Base-by-base conservation (phyloP, 2,797 vertebrate species). In the Onychomys leucogaster region DNA sequence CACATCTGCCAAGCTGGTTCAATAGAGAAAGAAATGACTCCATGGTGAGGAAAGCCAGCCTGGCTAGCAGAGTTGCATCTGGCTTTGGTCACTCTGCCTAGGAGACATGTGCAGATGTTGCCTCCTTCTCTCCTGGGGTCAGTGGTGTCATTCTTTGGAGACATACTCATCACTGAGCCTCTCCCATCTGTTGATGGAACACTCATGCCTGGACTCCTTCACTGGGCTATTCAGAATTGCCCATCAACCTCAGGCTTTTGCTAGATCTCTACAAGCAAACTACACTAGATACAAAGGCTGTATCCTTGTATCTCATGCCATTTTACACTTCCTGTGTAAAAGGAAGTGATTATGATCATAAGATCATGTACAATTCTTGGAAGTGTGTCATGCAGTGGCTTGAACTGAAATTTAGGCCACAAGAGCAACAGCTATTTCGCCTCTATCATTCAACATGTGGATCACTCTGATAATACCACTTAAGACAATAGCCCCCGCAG, bases 41-140 rank as follows among this genome's bases (percentile, higher is more conserved):
- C 21, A 12, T 41, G 52, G 27, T 59, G 17, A 91, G 6, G 2
- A 59, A 43, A 43, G 6, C 13, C 43, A 29, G 81, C 87, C 87
- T 52, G 43, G 12, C 82, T 59, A 9, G 0, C 27, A 16, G 0
- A 0, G 6, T 32, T 63, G 0, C 63, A n/a, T 83, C 77, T 77
- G 78, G 8, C 12, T 23, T 4, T 16, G 34, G 12, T 32, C 55
- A 34, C 52, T 32, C 4, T 14, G 27, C 52, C 59, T 29, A 2
- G 34, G 34, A 17, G 25, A n/a, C 57, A 67, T 21, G 12, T 32
- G 63, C 41, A 8, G 0, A 0, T 12, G 27, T 73, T 25, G 27
- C n/a, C 34, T 75, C 5, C 73, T 77, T 12, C 34, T 80, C 83
- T 69, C 19, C 0, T 23, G 52, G 37, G 73, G 73, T 7, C 55